A percentile compares a stretch with the other conserved stretches of the same genome.
Conservation (phyloP, 2,797 vertebrate species). For the Botia almorhae region DNA sequence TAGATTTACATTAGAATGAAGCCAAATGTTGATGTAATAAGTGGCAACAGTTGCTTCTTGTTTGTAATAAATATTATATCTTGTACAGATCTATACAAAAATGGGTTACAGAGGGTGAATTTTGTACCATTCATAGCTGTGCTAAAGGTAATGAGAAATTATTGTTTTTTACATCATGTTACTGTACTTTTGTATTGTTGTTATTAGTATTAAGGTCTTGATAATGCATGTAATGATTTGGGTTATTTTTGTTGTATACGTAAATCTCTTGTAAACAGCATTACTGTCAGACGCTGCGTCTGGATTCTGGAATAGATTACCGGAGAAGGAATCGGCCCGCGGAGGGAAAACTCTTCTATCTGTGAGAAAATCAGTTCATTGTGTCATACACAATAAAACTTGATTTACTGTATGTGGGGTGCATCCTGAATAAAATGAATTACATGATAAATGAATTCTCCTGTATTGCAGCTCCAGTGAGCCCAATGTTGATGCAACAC, state of each 20-base stretch:
- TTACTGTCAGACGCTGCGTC: constrained; percentile 87
- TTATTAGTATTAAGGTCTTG: not conserved
- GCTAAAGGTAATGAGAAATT: constrained; percentile 82
- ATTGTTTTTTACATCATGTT: not conserved
- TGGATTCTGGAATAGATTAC: constrained; percentile 97
- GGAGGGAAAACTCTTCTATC: constrained; percentile 92
- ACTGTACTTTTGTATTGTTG: not conserved
- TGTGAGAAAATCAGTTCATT: constrained; percentile 79
- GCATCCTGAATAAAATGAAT: not conserved
- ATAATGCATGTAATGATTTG: not conserved
- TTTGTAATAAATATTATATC: constrained; percentile 34
- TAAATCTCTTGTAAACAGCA: constrained; percentile 72
- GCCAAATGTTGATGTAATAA: no score
- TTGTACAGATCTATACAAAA: constrained; percentile 97
- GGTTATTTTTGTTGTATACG: not conserved
- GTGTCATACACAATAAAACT: no score
- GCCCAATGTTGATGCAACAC: constrained; percentile 85
- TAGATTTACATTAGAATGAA: no score
- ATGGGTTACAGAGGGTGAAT: constrained; percentile 96
- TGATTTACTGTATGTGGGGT: no score
- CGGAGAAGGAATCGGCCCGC: constrained; percentile 86
- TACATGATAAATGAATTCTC: not conserved
- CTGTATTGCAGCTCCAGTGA: constrained; percentile 87
- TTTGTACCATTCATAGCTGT: constrained; percentile 97
- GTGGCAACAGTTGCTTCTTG: constrained; percentile 1